Evolutionary conservation across 2,797 vertebrate genomes (phyloP).

Genomic region (Pygocentrus nattereri): DNA sequence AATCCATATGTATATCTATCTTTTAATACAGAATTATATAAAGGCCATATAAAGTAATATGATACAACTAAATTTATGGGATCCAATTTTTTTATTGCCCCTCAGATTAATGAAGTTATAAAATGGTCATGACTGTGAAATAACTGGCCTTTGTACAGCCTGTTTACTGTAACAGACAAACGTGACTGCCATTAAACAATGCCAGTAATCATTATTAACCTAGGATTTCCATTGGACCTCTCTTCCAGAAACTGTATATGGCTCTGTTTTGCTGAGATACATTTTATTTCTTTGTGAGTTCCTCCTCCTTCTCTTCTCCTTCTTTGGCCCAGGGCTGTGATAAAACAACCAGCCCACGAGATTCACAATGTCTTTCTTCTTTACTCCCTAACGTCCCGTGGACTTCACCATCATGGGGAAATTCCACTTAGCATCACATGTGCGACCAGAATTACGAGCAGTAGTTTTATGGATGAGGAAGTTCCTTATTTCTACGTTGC

Average conservation of each 20-base stretch:
- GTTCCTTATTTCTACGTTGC: slow-evolving; percentile 60
- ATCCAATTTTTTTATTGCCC: no score
- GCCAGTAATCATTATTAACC: background rate
- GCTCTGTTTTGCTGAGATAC: slow-evolving; percentile 7
- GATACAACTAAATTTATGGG: no score
- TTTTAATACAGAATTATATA: no score
- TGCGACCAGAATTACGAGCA: slow-evolving; percentile 20
- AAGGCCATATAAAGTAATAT: no score
- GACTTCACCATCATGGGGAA: slow-evolving; percentile 63
- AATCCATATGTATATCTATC: no score
- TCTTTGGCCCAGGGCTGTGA: slow-evolving; percentile 33
- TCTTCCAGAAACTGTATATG: background rate
- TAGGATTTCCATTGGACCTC: no score
- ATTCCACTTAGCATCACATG: slow-evolving; percentile 74
- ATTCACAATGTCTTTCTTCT: slow-evolving; percentile 56
- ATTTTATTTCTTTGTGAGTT: background rate
- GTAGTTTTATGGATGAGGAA: slow-evolving; percentile 64
- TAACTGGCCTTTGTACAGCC: no score
- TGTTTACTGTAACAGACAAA: no score
- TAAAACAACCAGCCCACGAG: slow-evolving; percentile 39
- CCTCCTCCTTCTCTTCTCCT: slow-evolving; percentile 1
- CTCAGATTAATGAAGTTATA: no score
- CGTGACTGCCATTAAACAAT: background rate
- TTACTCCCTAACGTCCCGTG: slow-evolving; percentile 48
- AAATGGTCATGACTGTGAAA: no score